Conservation (phyloP, 2,888 invertebrate species). For the Nomada ruficornis region DNA sequence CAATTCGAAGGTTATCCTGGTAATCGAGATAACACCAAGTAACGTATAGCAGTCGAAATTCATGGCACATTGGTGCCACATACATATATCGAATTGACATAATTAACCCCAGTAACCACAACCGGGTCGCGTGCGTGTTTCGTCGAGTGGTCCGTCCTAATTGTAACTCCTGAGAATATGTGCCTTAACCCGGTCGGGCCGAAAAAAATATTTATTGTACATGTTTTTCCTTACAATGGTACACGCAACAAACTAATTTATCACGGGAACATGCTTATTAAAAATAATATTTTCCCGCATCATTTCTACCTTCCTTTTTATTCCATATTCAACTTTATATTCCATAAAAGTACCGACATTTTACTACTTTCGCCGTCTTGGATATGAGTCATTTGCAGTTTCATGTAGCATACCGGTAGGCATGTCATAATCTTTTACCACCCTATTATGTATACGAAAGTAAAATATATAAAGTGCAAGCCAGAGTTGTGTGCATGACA, state of each 20-base stretch:
- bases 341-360: background rate
- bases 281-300: background rate
- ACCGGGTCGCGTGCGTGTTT: slow-evolving; percentile 56
- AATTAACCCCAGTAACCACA: slow-evolving; percentile 67
- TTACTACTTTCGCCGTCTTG: background rate
- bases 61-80: slow-evolving; percentile 53
- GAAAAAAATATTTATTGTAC: slow-evolving; percentile 24
- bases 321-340: background rate
- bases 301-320: background rate
- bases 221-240: background rate
- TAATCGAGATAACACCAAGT: slow-evolving; percentile 62
- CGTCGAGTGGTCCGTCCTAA: slow-evolving; percentile 42
- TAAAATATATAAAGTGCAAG: too few relatives aligned
- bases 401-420: background rate
- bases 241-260: slow-evolving; percentile 15
- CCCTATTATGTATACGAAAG: too few relatives aligned
- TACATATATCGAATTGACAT: slow-evolving; percentile 63
- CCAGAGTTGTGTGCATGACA: too few relatives aligned
- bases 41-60: slow-evolving; percentile 60
- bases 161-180: slow-evolving; percentile 28
- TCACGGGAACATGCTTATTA: slow-evolving; percentile 5
- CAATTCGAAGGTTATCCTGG: slow-evolving; percentile 57
- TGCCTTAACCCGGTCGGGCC: slow-evolving; percentile 17
- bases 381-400: background rate
- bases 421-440: background rate